Evolutionary conservation across 1,140 invertebrate species (phyloP), one percentile per base, ranked within the genome.

Genomic region (Drosophila paulistorum): DNA sequence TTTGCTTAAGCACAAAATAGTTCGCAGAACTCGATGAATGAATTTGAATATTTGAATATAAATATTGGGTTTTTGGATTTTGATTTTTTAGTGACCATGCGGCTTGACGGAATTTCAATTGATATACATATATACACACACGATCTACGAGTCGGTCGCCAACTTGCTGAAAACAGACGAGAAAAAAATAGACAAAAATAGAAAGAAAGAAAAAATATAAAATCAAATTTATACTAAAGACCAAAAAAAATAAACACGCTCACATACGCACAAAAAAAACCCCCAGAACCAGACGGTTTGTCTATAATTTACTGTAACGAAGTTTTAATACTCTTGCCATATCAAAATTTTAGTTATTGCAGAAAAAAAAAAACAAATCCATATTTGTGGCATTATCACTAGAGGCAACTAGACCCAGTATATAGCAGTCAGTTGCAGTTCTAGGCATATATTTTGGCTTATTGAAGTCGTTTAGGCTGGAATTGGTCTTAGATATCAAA

Each of bases 71-170:
- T 37, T 37, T 37, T 30, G 30, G 74, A 63, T 73, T 86, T 82
- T 73, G 75, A 87, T 79, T 77, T 77, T 71, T 66, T 71, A 58
- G 67, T 51, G 68, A 64, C 48, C 68, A 67, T 35, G 69, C 26
- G 66, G 72, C 83, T 78, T 70, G 69, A 77, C 79, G 83, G 83
- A 86, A 86, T 86, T 80, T 86, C 83, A 86, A 89, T 86, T 87
- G 75, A 86, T 83, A 39, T 78, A 73, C 61, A 74, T 69, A 30
- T 7, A 30, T 78, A 73, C 66, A 74, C 72, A 72, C 82, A 79
- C 83, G 65, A 82, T 76, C 81, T 68, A 80, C 75, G 20, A 51
- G 9, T 51, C 45, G 45, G 79, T 80, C 75, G 81, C 63, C 82
- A 75, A 79, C 48, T 83, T 65, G 76, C 83, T 86, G 80, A 83